Conservation (phyloP, 2,113 vertebrate genomes). For the Poecilia latipinna region DNA sequence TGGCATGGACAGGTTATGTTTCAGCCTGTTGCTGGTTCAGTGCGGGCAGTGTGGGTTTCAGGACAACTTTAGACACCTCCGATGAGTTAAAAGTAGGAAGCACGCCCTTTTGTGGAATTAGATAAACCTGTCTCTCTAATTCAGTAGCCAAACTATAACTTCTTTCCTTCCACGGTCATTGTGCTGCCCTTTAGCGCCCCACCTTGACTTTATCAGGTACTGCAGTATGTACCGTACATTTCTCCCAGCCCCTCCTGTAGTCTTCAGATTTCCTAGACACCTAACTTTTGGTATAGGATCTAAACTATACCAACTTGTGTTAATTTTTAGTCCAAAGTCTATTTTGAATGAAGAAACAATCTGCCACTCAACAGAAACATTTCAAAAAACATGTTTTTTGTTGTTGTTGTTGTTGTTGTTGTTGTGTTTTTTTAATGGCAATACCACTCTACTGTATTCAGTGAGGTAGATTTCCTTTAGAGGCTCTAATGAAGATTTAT, state of each 20-base stretch:
- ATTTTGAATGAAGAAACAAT: no score
- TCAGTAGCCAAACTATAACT: constrained; percentile 3
- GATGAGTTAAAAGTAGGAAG: constrained; percentile 1
- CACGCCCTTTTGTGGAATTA: neutral
- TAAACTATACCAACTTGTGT: no score
- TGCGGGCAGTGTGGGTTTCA: constrained; percentile 41
- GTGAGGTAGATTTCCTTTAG: no score
- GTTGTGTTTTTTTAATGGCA: no score
- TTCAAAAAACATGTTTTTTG: no score
- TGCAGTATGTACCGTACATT: constrained; percentile 12
- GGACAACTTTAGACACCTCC: constrained; percentile 25
- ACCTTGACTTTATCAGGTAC: constrained; percentile 35
- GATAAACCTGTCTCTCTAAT: neutral
- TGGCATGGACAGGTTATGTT: constrained; percentile 45
- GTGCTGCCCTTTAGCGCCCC: constrained; percentile 51
- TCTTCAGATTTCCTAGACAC: no score
- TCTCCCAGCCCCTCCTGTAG: neutral
- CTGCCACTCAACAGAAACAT: no score
- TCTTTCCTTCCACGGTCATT: neutral
- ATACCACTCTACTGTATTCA: no score
- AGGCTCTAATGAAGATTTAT: no score
- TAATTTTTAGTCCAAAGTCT: no score
- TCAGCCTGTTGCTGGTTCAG: constrained; percentile 33
- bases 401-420: no score
- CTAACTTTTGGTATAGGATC: no score